Base-by-base conservation (phyloP, 2,888 invertebrate species). In the Sesia bembeciformis region DNA sequence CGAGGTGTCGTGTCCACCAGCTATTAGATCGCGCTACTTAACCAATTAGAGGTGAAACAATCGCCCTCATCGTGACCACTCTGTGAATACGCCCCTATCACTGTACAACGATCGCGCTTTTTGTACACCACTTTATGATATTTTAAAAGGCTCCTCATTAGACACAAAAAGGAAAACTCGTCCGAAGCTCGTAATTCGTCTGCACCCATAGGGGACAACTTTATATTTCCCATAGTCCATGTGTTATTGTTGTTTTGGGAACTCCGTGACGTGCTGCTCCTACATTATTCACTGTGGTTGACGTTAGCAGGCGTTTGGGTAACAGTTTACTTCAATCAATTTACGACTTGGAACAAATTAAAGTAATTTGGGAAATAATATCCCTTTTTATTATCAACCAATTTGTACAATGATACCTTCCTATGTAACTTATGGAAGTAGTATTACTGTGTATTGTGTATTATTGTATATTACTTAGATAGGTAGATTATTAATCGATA, bases 41-140 rank as follows among this genome's bases (percentile, higher is more conserved):
- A 85, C 84, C 89, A 87, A 88, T 88, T 88, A 87, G 80, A 75
- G 66, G 65, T 77, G 78, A 86, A 86, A 88, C 87, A 86, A 88
- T 87, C 78, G 77, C 88, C 88, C 88, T 68, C 84, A 88, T 87
- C 63, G 75, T 70, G 72, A 64, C 62, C 65, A 60, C 56, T 62
- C 67, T 72, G 80, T 85, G 83, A 88, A 89, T 86, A 86, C 84
- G 87, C 89, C 89, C 89, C 87, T 89, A 89, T 88, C 80, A 75
- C 76, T 67, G 66, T 60, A 69, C 68, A 66, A 72, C 69, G 72
- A 52, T 74, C 72, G 67, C 71, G 74, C 76, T 81, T 81, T 81
- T 80, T 82, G 80, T 78, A 71, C 74, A 76, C 71, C 80, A 78
- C 84, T 86, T 83, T 86, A 85, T 81, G 79, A 74, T 74, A 79